phyloP scores from a whole-genome alignment of 2,113 vertebrate genomes.

The Limanda limanda region DNA sequence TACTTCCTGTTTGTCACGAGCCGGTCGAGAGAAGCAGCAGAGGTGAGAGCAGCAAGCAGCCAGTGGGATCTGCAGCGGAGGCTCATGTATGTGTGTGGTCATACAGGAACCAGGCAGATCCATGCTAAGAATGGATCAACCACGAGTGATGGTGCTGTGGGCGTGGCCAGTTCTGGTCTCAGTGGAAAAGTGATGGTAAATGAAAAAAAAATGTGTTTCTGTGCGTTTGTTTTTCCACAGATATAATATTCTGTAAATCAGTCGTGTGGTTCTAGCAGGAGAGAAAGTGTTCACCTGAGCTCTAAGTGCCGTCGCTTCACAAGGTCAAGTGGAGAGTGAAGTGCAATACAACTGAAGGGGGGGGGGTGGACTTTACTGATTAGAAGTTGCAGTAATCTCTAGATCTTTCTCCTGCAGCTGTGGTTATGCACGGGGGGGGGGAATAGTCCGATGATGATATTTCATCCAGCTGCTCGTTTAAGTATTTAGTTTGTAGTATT shows the following conservation, averaged over 20 bases:
- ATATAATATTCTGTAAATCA: no score
- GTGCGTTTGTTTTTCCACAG: no score
- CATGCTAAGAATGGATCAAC: conserved; percentile 1
- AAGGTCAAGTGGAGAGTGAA: conserved; percentile 10
- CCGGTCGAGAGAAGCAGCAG: conserved; percentile 24
- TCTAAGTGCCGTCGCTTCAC: neutral
- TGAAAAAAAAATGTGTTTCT: neutral
- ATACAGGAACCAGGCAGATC: conserved; percentile 59
- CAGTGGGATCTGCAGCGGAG: conserved; percentile 41
- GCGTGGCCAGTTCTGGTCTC: neutral
- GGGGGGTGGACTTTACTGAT: neutral
- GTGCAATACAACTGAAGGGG: neutral
- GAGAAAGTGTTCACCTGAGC: neutral
- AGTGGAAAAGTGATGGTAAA: neutral
- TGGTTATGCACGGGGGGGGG: neutral
- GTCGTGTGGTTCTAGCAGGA: no score
- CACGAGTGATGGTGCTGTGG: neutral
- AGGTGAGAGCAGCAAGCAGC: conserved; percentile 47
- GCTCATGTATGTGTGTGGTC: conserved; percentile 55
- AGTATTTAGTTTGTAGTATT: no score
- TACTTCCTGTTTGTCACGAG: conserved; percentile 37
- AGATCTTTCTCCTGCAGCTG: conserved; percentile 8
- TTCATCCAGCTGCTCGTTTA: no score
- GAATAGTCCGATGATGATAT: no score
- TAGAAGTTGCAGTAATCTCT: neutral